Evolutionary conservation across 2,888 invertebrate genomes (phyloP).

Genomic region (Andrena dorsata): DNA sequence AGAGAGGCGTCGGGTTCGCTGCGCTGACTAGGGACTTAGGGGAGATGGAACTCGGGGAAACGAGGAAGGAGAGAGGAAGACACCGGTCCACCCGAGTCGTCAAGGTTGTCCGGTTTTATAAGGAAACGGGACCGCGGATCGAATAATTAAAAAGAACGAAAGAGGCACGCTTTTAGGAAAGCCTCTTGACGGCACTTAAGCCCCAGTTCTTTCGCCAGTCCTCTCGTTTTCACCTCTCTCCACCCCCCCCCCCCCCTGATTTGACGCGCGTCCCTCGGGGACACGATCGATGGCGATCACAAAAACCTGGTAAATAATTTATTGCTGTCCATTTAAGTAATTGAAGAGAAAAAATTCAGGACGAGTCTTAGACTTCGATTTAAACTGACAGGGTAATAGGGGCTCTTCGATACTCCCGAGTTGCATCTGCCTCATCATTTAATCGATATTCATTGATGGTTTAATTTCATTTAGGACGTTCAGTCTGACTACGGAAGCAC

Average conservation of each 20-base stretch:
- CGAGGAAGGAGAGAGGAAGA: neutral
- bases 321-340: slow-evolving; percentile 15
- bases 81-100: neutral
- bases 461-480: neutral
- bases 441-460: slow-evolving; percentile 1
- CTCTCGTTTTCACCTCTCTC: neutral
- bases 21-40: neutral
- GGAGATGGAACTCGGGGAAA: neutral
- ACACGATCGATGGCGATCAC: slow-evolving; percentile 8
- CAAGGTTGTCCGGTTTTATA: slow-evolving; percentile 23
- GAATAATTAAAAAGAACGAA: slow-evolving; percentile 50
- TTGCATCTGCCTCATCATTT: neutral
- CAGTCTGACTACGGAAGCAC: neutral
- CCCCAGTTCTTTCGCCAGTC: slow-evolving; percentile 8
- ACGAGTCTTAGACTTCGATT: neutral
- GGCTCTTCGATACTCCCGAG: neutral
- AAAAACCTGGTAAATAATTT: slow-evolving; percentile 36
- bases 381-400: slow-evolving; percentile 10
- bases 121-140: slow-evolving; percentile 12
- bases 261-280: slow-evolving; percentile 19
- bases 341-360: slow-evolving; percentile 1
- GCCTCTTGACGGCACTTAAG: slow-evolving; percentile 38
- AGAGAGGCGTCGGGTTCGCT: slow-evolving; percentile 17
- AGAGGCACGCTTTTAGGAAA: slow-evolving; percentile 30
- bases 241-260: too few relatives aligned